Base-by-base conservation (phyloP, 2,888 invertebrate species). In the Crossocerus cetratus region DNA sequence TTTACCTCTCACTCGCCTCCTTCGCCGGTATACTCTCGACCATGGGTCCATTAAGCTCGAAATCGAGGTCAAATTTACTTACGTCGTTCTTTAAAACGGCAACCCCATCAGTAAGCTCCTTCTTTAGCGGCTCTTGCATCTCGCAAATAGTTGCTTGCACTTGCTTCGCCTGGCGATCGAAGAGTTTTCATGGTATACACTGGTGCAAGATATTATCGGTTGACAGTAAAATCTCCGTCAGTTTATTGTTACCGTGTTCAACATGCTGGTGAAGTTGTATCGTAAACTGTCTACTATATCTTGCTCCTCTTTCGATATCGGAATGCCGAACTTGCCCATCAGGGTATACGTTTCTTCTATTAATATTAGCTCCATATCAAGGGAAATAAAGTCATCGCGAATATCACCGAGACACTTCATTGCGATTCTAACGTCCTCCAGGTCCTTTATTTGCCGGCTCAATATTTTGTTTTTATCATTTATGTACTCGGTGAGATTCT, bases 1-100 rank as follows among this genome's bases (percentile, higher is more conserved):
- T 18, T 22, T 61, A 94, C 91, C 95, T 93, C 89, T 97, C 96
- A 82, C 96, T 96, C 20, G 97, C 97, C 90, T 97, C 97, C 80
- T 95, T 93, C 0, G 97, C 96, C 0, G 94, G 91, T 32, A 98
- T 92, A 1, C 96, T 97, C 3, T 95, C 93, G 0, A 95, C 93
- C 96, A 97, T 95, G 0, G 98, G 98, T 0, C 98, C 98, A 85
- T 93, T 93, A n/a, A 91, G 84, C 16, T 95, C 94, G 86, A 94
- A 96, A 83, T 96, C 95, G 0, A 86, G 86, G 85, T 96, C 94
- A 84, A 96, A 96, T 68, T 93, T 91, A 22, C 92, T 88, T 2
- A 96, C 94, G 71, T 95, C 95, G 18, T 90, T 88, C 45, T 92
- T 91, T 86, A 96, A 95, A 45, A 92, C 91, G 0, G 91, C 88